Evolutionary conservation across 2,797 vertebrate species (phyloP).

Genomic region (Anabacerthia variegaticeps): DNA sequence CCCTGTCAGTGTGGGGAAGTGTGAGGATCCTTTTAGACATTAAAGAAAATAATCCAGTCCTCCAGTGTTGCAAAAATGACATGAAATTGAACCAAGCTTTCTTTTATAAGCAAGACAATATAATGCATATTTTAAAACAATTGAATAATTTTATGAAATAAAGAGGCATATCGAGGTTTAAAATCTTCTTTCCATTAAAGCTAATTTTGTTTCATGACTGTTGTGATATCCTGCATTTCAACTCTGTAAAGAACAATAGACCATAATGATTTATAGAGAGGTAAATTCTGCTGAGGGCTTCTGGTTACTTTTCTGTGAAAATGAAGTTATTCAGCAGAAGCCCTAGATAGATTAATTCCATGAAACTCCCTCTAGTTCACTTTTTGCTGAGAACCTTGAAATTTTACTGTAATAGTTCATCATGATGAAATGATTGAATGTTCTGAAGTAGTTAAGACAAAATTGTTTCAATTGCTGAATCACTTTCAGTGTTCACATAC

Average conservation of each 20-base stretch:
- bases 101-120: constrained; percentile 10
- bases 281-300: background rate
- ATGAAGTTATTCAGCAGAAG: constrained; percentile 33
- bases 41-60: constrained; percentile 13
- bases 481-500: background rate
- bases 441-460: background rate
- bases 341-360: background rate
- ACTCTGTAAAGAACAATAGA: background rate
- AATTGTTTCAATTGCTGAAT: background rate
- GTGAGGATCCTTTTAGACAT: constrained; percentile 28
- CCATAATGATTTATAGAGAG: background rate
- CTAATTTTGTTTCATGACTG: background rate
- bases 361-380: constrained; percentile 8
- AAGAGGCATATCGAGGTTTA: background rate
- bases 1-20: constrained; percentile 16
- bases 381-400: constrained; percentile 34
- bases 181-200: constrained; percentile 10
- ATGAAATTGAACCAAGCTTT: constrained; percentile 33
- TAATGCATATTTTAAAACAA: background rate
- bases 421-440: background rate
- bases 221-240: background rate
- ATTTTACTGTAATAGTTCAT: constrained; percentile 12
- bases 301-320: constrained; percentile 25
- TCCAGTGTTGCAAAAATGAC: constrained; percentile 48
- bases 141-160: background rate